phyloP scores from a whole-genome alignment of 2,888 invertebrate species.

The Heliothis peltigera region DNA sequence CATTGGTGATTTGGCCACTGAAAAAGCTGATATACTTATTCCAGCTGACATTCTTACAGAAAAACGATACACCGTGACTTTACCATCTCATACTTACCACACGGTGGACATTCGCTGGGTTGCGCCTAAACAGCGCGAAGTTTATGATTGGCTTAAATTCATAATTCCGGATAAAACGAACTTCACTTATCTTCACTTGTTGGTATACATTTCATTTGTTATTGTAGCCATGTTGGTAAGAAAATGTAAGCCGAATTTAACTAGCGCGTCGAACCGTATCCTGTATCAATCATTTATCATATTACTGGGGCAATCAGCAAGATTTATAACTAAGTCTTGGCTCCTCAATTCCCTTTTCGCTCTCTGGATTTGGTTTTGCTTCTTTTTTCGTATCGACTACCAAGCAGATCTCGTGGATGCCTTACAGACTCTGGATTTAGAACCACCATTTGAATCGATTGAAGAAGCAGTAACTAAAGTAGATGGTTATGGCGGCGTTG shows the following conservation, averaged over 20 bases:
- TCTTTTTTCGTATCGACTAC: constrained; percentile 76
- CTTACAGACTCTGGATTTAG: constrained; percentile 68
- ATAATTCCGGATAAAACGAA: constrained; percentile 70
- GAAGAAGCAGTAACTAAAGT: constrained; percentile 68
- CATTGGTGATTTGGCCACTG: constrained; percentile 66
- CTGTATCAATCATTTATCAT: constrained; percentile 67
- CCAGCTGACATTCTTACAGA: constrained; percentile 66
- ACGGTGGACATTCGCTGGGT: constrained; percentile 70
- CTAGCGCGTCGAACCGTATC: constrained; percentile 44
- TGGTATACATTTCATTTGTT: constrained; percentile 62
- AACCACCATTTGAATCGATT: constrained; percentile 66
- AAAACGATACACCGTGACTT: constrained; percentile 63
- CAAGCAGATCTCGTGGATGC: constrained; percentile 74
- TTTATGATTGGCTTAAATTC: constrained; percentile 70
- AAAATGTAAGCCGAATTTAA: constrained; percentile 49
- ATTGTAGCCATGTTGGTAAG: constrained; percentile 53
- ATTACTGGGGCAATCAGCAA: constrained; percentile 73
- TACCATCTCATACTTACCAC: constrained; percentile 66
- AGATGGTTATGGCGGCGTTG: constrained; percentile 70
- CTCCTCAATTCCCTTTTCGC: constrained; percentile 69
- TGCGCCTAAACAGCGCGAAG: constrained; percentile 69
- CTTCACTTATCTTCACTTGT: constrained; percentile 63
- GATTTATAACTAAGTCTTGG: constrained; percentile 67
- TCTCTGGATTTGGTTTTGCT: constrained; percentile 79
- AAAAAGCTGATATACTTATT: constrained; percentile 68